Evolutionary conservation across 2,888 invertebrate species (phyloP).

Genomic region (Dryobotodes eremita): DNA sequence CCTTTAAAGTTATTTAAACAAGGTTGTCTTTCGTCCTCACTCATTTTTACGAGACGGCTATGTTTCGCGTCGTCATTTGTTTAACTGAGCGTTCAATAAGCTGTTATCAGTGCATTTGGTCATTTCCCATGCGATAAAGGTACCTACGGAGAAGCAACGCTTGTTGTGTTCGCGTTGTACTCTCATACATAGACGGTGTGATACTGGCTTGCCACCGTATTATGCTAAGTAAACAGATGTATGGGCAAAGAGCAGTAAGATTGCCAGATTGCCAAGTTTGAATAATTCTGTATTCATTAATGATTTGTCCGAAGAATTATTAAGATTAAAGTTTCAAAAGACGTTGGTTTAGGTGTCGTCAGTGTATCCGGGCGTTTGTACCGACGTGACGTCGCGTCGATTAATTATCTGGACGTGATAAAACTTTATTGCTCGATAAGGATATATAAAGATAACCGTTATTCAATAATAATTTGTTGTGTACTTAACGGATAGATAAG

Average conservation of each 20-base stretch:
- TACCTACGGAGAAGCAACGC: constrained; percentile 71
- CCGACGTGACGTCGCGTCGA: no score
- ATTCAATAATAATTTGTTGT: constrained; percentile 31
- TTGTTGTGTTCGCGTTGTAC: constrained; percentile 66
- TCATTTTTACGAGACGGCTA: constrained; percentile 73
- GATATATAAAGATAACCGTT: constrained; percentile 32
- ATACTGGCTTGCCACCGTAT: constrained; percentile 75
- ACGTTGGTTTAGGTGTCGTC: background rate
- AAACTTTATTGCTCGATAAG: constrained; percentile 40
- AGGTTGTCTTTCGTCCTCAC: constrained; percentile 75
- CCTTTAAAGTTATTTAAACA: constrained; percentile 64
- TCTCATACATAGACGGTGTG: constrained; percentile 58
- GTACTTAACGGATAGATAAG: constrained; percentile 16
- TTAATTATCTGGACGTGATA: constrained; percentile 30
- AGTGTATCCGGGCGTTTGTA: background rate
- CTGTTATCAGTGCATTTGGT: constrained; percentile 71
- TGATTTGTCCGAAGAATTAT: background rate
- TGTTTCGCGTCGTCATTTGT: constrained; percentile 37
- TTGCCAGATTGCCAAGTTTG: constrained; percentile 39
- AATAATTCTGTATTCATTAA: constrained; percentile 17
- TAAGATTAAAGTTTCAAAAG: background rate
- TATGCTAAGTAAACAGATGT: constrained; percentile 78
- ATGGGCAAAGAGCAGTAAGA: constrained; percentile 74
- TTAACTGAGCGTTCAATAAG: constrained; percentile 66
- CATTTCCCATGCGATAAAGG: constrained; percentile 75